Evolutionary conservation across 2,113 vertebrate genomes (phyloP).

Genomic region (Saguinus midas): DNA sequence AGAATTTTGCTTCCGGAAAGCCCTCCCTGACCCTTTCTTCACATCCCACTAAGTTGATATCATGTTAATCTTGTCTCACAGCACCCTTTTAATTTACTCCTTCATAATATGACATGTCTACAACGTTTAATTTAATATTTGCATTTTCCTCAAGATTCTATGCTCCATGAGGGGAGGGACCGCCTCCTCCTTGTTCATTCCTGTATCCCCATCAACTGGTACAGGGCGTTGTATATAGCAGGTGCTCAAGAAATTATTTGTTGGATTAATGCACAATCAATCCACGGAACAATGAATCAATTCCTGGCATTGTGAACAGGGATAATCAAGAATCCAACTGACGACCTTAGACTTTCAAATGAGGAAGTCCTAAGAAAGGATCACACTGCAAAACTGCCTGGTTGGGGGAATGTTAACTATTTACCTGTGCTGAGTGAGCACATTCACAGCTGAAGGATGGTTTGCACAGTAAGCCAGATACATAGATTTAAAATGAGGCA

Average conservation of each 20-base stretch:
- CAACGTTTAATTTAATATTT: not conserved
- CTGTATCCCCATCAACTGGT: not conserved
- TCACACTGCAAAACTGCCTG: not conserved
- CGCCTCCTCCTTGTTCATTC: not conserved
- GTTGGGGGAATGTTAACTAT: not conserved
- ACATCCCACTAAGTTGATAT: not conserved
- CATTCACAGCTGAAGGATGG: constrained; percentile 93
- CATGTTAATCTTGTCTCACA: not conserved
- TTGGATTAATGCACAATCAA: not conserved
- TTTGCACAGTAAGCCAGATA: constrained; percentile 96
- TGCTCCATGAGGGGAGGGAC: not conserved
- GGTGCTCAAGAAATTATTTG: not conserved
- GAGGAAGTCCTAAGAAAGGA: not conserved
- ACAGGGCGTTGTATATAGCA: not conserved
- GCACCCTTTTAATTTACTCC: not conserved
- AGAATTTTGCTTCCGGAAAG: constrained; percentile 5
- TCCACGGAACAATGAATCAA: not conserved
- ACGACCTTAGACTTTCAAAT: not conserved
- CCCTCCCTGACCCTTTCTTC: not conserved
- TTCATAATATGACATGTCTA: not conserved
- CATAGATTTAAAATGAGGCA: constrained; percentile 93
- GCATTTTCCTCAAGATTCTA: not conserved
- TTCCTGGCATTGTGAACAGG: not conserved
- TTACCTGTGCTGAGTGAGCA: constrained; percentile 97
- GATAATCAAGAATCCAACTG: not conserved